A percentile compares a stretch with the other conserved stretches of the same genome.
These are phyloP conservation scores for Platygyra sinensis DNA, from an alignment of 64 coral and sea anemone species.

Conservation along the genomic window DNA sequence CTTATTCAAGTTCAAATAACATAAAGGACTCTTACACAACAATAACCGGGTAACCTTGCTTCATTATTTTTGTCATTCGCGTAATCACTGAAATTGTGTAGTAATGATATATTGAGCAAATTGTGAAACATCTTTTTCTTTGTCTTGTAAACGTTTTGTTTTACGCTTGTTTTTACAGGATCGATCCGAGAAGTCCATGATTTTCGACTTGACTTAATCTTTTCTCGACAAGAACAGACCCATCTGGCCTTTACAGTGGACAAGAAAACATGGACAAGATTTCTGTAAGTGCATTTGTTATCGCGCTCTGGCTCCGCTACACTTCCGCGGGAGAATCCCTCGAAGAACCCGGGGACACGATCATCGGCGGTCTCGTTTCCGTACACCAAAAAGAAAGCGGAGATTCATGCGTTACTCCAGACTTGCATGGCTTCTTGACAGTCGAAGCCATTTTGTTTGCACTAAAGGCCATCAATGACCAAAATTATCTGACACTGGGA, in stretches of 20 bases:
- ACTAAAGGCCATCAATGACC: constrained; percentile 17
- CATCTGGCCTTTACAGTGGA: too few species aligned
- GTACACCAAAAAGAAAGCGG: constrained; percentile 11
- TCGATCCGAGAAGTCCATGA: not conserved
- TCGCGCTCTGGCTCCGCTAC: not conserved
- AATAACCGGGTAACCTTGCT: not conserved
- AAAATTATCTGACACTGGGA: not conserved
- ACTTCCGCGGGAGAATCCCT: not conserved
- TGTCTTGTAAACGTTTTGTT: not conserved
- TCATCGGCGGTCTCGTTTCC: constrained; percentile 49
- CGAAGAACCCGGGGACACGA: constrained; percentile 17
- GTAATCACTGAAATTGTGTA: constrained; percentile 16
- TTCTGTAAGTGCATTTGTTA: not conserved
- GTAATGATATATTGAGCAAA: constrained; percentile 6
- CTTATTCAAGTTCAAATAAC: not conserved
- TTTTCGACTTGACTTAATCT: not conserved
- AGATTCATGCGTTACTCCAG: constrained; percentile 11
- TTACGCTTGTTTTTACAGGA: not conserved
- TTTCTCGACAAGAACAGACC: not conserved
- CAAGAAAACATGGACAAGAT: not conserved
- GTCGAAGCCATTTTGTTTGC: constrained; percentile 77
- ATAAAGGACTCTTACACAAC: not conserved
- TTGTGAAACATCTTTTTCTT: not conserved
- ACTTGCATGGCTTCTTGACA: constrained; percentile 53
- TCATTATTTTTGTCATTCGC: not conserved